These are phyloP conservation scores for Anser brachyrhynchus DNA, from an alignment of 2,113 vertebrate genomes.

Conservation along the genomic window DNA sequence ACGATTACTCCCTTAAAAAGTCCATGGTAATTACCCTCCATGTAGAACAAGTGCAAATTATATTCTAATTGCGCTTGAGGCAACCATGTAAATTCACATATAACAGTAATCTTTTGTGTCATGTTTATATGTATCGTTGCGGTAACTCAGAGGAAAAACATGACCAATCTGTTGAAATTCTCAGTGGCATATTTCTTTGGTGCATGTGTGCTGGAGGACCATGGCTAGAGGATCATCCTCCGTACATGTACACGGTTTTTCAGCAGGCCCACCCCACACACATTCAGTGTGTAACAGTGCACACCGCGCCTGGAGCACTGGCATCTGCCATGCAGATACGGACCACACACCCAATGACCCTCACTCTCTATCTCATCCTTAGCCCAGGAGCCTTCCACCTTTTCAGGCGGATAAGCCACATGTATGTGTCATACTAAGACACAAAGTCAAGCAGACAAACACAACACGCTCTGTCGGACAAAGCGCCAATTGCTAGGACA, in stretches of 20 bases:
- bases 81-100: neutral
- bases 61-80: neutral
- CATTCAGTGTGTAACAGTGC: neutral
- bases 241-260: rapidly evolving
- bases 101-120: neutral
- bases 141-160: neutral
- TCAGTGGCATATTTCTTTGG: neutral
- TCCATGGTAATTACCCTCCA: neutral
- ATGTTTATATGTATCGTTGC: neutral
- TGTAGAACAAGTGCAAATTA: neutral
- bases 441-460: neutral
- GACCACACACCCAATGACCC: neutral
- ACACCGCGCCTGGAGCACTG: neutral
- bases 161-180: neutral
- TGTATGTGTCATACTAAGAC: neutral
- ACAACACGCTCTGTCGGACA: rapidly evolving
- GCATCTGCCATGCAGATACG: neutral
- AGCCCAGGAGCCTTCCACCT: neutral
- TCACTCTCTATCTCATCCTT: neutral
- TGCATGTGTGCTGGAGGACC: neutral
- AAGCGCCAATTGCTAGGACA: neutral
- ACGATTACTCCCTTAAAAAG: neutral
- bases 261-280: neutral
- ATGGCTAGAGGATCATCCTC: neutral
- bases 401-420: neutral